Evolutionary conservation across 2,113 vertebrate genomes (phyloP), one percentile per base, ranked within the genome.

Genomic region (Ascaphus truei): DNA sequence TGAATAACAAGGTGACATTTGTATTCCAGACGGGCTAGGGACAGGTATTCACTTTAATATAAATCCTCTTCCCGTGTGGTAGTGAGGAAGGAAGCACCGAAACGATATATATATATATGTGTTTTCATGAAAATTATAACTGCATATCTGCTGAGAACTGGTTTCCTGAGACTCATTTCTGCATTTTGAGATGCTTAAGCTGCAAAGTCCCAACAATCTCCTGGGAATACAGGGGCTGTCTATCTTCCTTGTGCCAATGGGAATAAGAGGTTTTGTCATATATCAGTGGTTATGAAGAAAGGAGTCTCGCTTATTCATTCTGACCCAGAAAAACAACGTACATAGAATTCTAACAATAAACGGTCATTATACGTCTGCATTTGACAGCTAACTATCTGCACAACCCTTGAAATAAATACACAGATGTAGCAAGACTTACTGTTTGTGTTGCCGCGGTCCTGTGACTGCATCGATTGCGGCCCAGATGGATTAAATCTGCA

Each of bases 1-100:
- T 63, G 62, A 52, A 64, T 52, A 64, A 52, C 47, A 52, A 39
- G 26, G 62, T 29, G 25, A 20, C 22, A 64, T 39, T 52, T 37
- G 22, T 64, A 37, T 64, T 64, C 62, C 34, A 64, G 22, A 64
- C 16, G 41, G 34, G 15, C 33, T 20, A 52, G 7, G n/a, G 34
- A 36, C 29, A 52, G 62, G 25, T 20, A 26, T 52, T 31, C 23
- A 52, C 22, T 23, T 36, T 39, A 18, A 36, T 52, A 31, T 51
- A 51, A 51, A 52, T 29, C 48, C 31, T 26, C 47, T 37, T 64
- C 62, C 33, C 23, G n/a, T 26, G 62, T 64, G 47, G 33, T 22
- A 33, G n/a, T 12, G 18, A 52, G 47, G 22, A 33, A 52, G 45
- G 10, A 39, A 27, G 23, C 47, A 26, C 47, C 20, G 20, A 52